phyloP scores from a whole-genome alignment of 2,113 vertebrate species.

The Echinops telfairi region DNA sequence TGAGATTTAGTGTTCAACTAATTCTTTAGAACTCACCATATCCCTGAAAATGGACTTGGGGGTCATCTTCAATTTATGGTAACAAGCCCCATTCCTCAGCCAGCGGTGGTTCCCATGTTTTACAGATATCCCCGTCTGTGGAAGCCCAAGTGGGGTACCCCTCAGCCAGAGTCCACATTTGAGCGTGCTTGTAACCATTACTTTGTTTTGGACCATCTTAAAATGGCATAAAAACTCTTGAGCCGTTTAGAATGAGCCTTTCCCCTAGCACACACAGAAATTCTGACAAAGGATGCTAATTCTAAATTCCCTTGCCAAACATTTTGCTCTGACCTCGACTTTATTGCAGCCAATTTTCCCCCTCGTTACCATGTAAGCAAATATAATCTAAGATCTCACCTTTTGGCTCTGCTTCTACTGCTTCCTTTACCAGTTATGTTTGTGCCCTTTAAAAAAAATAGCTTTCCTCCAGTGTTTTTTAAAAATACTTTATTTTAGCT shows the following conservation, averaged over 20 bases:
- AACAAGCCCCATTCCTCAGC: too few relatives aligned
- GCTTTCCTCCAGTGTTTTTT: neutral
- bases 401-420: constrained; percentile 11
- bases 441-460: neutral
- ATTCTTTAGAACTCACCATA: neutral
- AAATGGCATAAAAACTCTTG: neutral
- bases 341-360: neutral
- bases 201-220: neutral
- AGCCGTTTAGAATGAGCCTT: neutral
- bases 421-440: neutral
- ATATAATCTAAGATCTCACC: neutral
- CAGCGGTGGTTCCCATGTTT: neutral
- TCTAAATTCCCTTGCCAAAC: neutral
- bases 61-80: too few relatives aligned
- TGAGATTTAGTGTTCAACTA: neutral
- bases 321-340: neutral
- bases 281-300: neutral
- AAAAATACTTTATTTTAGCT: constrained; percentile 26
- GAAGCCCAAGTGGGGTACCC: neutral
- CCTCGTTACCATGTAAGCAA: neutral
- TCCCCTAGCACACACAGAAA: neutral
- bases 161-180: too few relatives aligned
- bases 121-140: neutral
- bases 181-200: neutral
- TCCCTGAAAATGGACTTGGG: neutral